Conservation (phyloP, 2,113 vertebrate species). For the Mirza zaza region DNA sequence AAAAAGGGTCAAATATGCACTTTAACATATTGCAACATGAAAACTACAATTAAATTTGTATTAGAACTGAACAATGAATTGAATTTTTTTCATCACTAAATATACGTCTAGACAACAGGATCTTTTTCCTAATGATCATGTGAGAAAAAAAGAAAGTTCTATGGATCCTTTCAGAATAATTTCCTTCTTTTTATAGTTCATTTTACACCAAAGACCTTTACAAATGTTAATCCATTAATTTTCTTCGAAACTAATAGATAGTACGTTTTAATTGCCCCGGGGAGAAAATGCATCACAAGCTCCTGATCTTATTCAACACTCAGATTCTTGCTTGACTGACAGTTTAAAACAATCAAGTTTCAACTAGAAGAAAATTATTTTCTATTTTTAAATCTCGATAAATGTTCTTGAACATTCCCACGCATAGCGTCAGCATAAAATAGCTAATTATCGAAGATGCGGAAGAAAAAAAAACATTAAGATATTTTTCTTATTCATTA, state of each 20-base stretch:
- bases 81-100: not conserved
- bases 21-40: not conserved
- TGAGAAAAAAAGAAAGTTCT: not conserved
- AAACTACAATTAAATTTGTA: not conserved
- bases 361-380: conserved; percentile 42
- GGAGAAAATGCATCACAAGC: not conserved
- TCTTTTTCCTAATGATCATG: not conserved
- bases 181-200: not conserved
- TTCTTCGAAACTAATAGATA: not conserved
- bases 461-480: not conserved
- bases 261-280: not conserved
- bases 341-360: conserved; percentile 30
- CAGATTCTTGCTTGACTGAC: not conserved
- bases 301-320: not conserved
- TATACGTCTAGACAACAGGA: not conserved
- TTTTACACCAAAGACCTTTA: conserved; percentile 12
- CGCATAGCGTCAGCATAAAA: not conserved
- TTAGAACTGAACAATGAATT: not conserved
- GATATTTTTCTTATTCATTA: not conserved
- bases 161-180: not conserved
- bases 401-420: not conserved
- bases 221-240: not conserved
- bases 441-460: not conserved
- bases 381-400: conserved; percentile 50
- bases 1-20: not conserved